Evolutionary conservation across 1,140 invertebrate genomes (phyloP).

Genomic region (Tetramorium simillimum): DNA sequence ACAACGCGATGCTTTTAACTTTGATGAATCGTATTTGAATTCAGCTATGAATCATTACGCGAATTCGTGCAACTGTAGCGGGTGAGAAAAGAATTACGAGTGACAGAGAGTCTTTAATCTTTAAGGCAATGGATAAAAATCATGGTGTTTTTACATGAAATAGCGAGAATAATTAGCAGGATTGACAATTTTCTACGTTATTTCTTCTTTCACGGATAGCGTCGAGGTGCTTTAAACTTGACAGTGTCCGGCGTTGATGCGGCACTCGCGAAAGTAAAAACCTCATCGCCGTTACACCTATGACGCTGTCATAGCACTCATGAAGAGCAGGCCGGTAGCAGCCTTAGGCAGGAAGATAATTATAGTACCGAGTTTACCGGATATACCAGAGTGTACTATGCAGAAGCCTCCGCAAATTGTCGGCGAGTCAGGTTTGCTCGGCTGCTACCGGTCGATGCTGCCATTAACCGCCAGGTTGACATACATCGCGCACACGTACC

Average conservation of each 20-base stretch:
- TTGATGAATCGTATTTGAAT: slow-evolving; percentile 64
- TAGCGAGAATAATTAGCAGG: background rate
- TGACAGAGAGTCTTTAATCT: background rate
- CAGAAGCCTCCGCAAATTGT: slow-evolving; percentile 42
- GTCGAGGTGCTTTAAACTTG: background rate
- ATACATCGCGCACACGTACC: background rate
- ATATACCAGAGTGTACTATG: slow-evolving; percentile 21
- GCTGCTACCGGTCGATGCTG: slow-evolving; percentile 15
- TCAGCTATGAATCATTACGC: slow-evolving; percentile 56
- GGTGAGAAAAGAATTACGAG: background rate
- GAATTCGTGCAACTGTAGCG: slow-evolving; percentile 29
- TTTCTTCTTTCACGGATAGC: background rate
- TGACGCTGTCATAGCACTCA: background rate
- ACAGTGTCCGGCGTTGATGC: background rate
- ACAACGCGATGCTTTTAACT: slow-evolving; percentile 61
- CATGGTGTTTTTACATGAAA: background rate
- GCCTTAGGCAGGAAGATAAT: slow-evolving; percentile 30
- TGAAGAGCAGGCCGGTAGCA: slow-evolving; percentile 6
- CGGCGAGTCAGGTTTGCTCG: slow-evolving; percentile 2
- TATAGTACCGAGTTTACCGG: slow-evolving; percentile 24
- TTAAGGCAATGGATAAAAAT: background rate
- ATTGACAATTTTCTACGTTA: background rate
- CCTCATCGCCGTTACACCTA: background rate
- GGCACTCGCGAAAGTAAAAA: background rate
- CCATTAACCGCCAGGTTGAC: slow-evolving; percentile 36